Base-by-base conservation (phyloP, 1,140 invertebrate genomes). In the Marisa cornuarietis region DNA sequence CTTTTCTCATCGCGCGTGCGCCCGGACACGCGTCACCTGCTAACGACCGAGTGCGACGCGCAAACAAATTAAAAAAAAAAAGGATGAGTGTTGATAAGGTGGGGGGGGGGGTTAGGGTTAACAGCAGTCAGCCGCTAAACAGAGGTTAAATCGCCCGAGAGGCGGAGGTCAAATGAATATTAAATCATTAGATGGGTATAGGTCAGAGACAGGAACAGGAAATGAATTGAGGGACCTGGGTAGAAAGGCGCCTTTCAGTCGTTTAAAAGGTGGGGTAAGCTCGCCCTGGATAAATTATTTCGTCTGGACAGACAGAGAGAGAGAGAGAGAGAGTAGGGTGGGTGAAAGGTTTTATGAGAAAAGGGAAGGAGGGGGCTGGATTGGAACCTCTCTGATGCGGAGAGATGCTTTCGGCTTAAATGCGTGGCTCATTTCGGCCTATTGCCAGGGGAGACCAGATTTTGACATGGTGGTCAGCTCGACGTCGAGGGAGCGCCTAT, bases 351-450 rank as follows among this genome's bases (percentile, higher is more conserved):
- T 73, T 73, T 49, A 54, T 51, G 51, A 22, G 71, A 73, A 13
- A 68, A 22, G 11, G 11, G 22, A 14, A 13, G 65, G 26, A 31
- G 11, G 22, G 26, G 22, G 65, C 22, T 24, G n/a, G 65, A 68
- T 13, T 61, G 54, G 73, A 22, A 24, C 51, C 20, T 54, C 20
- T 26, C 14, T 20, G 51, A 22, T 24, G 26, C 18, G 52, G 11
- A 75, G 65, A 73, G 71, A 73, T 73, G 71, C 49, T 73, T 52
- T 73, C 71, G 22, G 71, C 22, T 73, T 73, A 52, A 73, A 52
- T 73, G 74, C 58, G 62, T n/a, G 31, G 31, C 58, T 76, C 24
- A 62, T 65, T 76, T 58, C 52, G 68, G 10, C 51, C 52, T 42
- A 71, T 31, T 66, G 79, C 51, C 79, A 80, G 51, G 66, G 61